Percentiles rank a stretch among this genome's conserved stretches.
These are phyloP conservation scores for Cryptus armator DNA, from an alignment of 2,888 invertebrate genomes.

Conservation along the genomic window DNA sequence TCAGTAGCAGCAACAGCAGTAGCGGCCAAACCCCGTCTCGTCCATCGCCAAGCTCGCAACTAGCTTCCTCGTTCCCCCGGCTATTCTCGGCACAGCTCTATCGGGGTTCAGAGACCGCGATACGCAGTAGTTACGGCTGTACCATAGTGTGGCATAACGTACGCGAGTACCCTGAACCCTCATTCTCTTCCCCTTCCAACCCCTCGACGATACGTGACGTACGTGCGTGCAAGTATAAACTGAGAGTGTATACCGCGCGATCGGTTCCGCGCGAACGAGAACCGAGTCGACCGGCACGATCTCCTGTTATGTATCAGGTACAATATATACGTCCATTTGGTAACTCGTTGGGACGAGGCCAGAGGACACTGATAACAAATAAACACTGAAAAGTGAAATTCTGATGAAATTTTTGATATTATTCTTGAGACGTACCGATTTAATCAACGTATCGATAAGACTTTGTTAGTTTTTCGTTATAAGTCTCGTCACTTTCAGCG, in stretches of 20 bases:
- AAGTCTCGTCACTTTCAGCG: no score
- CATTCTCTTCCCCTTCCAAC: conserved; percentile 18
- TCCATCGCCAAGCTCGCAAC: conserved; percentile 50
- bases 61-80: conserved; percentile 52
- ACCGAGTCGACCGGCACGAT: conserved; percentile 62
- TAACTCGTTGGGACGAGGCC: conserved; percentile 12
- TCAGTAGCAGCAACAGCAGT: conserved; percentile 39
- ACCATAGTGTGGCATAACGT: conserved; percentile 55
- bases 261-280: conserved; percentile 61
- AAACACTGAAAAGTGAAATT: background rate
- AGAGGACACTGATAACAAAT: background rate
- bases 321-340: conserved; percentile 20
- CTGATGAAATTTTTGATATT: background rate
- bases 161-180: conserved; percentile 37
- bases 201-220: conserved; percentile 62
- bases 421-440: no score
- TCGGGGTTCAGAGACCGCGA: conserved; percentile 61
- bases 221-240: conserved; percentile 49
- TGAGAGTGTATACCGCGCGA: conserved; percentile 39
- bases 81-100: conserved; percentile 55
- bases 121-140: conserved; percentile 60
- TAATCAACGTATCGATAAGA: no score
- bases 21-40: conserved; percentile 39
- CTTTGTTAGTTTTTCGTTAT: no score
- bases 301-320: conserved; percentile 53